Conservation (phyloP, 2,113 vertebrate genomes). For the Nothoprocta pentlandii region DNA sequence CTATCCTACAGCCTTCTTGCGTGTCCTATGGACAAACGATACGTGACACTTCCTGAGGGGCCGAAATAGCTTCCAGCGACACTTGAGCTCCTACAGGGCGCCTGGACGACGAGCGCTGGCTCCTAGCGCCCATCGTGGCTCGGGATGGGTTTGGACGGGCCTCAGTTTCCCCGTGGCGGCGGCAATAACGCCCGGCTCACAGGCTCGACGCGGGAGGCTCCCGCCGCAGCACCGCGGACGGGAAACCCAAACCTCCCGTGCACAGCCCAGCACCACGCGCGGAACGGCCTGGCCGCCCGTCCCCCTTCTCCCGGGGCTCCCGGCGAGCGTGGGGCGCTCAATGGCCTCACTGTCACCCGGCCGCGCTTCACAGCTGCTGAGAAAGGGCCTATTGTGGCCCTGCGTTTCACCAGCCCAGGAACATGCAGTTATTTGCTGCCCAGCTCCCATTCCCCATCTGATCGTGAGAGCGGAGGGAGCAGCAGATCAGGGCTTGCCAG, state of each 20-base stretch:
- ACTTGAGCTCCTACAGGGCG: neutral
- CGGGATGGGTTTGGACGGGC: neutral
- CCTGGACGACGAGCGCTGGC: neutral
- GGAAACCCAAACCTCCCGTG: neutral
- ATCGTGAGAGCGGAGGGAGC: conserved; percentile 44
- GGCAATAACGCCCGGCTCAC: neutral
- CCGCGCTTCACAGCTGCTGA: conserved; percentile 41
- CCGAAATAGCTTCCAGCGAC: conserved; percentile 30
- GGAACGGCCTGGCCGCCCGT: neutral
- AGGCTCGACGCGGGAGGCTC: neutral
- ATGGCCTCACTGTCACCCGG: conserved; percentile 29
- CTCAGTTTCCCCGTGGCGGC: neutral
- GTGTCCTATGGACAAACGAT: conserved; percentile 15
- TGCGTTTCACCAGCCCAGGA: conserved; percentile 32
- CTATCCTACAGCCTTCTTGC: neutral
- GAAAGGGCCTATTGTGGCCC: conserved; percentile 15
- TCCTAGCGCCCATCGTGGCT: neutral
- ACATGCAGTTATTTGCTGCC: conserved; percentile 64
- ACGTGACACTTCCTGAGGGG: conserved; percentile 32
- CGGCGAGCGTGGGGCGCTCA: conserved; percentile 43
- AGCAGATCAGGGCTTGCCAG: conserved; percentile 12
- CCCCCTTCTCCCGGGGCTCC: conserved; percentile 26
- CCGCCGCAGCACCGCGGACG: neutral
- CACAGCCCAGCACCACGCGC: neutral
- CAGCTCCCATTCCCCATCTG: conserved; percentile 59